phyloP scores from a whole-genome alignment of 2,888 invertebrate species.

The Azorinus chamasolen region DNA sequence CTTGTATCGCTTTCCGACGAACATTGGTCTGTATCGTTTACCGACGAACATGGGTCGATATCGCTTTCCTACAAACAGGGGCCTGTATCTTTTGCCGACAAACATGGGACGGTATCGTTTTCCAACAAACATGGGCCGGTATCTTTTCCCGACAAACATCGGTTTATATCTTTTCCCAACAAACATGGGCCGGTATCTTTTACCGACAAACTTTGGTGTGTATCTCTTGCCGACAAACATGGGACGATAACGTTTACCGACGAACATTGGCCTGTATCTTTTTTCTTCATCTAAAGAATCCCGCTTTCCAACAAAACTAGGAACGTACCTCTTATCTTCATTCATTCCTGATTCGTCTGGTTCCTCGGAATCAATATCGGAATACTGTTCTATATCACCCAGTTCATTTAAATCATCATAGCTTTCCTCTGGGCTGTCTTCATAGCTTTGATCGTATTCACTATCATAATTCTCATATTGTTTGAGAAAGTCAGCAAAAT shows the following conservation, averaged over 20 bases:
- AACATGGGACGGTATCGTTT: slow-evolving; percentile 66
- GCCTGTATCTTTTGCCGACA: slow-evolving; percentile 64
- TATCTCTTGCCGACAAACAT: slow-evolving; percentile 58
- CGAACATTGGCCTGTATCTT: slow-evolving; percentile 33
- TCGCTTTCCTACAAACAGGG: slow-evolving; percentile 56
- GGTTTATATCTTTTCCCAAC: slow-evolving; percentile 64
- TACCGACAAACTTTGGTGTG: slow-evolving; percentile 41
- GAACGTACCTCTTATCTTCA: slow-evolving; percentile 44
- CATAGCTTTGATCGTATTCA: no score
- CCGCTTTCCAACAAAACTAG: slow-evolving; percentile 51
- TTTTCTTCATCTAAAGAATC: slow-evolving; percentile 59
- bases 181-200: slow-evolving; percentile 60
- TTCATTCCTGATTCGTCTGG: not conserved
- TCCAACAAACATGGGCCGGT: slow-evolving; percentile 64
- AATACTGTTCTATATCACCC: no score
- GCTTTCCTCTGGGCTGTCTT: no score
- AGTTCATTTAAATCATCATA: no score
- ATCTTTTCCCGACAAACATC: slow-evolving; percentile 65
- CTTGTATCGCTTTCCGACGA: slow-evolving; percentile 63
- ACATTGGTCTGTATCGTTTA: slow-evolving; percentile 61
- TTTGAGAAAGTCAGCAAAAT: slow-evolving; percentile 15
- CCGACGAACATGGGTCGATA: slow-evolving; percentile 57
- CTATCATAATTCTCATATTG: slow-evolving; percentile 1
- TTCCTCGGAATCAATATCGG: not conserved
- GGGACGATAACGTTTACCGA: slow-evolving; percentile 43